phyloP scores from a whole-genome alignment of 2,113 vertebrate genomes.

The Conger conger region DNA sequence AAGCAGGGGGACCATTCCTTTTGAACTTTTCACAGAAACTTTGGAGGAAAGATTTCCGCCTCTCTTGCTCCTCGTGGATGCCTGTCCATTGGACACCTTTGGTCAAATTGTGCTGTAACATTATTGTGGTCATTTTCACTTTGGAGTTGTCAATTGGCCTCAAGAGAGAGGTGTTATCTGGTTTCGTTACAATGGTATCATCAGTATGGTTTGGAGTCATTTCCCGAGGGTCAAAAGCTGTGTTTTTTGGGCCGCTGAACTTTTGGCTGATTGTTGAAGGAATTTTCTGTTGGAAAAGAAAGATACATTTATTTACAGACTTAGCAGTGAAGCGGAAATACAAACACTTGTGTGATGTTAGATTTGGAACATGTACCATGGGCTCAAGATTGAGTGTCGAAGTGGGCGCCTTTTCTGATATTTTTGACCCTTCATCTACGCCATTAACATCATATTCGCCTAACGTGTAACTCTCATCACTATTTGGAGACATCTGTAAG shows the following conservation, averaged over 20 bases:
- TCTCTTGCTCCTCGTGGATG: slow-evolving; percentile 53
- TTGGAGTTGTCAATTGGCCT: slow-evolving; percentile 42
- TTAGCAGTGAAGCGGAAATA: neutral
- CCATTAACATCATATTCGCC: neutral
- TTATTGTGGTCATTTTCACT: slow-evolving; percentile 37
- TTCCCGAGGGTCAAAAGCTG: slow-evolving; percentile 7
- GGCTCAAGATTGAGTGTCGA: neutral
- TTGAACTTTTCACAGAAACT: slow-evolving; percentile 66
- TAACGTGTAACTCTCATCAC: neutral
- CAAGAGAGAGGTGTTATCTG: slow-evolving; percentile 29
- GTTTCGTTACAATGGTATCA: neutral
- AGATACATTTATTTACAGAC: neutral
- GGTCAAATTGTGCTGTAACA: slow-evolving; percentile 55
- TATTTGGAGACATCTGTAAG: neutral
- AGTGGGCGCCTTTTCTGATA: neutral
- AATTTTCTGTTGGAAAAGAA: neutral
- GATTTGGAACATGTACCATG: neutral
- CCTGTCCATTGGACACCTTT: slow-evolving; percentile 53
- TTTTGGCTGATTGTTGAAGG: neutral
- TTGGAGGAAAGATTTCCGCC: slow-evolving; percentile 62
- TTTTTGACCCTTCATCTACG: neutral
- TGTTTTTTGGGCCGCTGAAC: neutral
- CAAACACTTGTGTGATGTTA: neutral
- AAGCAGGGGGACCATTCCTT: slow-evolving; percentile 40
- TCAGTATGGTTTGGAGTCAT: neutral